Base-by-base conservation (phyloP, 2,113 vertebrate genomes). In the Oreocharis arfaki region DNA sequence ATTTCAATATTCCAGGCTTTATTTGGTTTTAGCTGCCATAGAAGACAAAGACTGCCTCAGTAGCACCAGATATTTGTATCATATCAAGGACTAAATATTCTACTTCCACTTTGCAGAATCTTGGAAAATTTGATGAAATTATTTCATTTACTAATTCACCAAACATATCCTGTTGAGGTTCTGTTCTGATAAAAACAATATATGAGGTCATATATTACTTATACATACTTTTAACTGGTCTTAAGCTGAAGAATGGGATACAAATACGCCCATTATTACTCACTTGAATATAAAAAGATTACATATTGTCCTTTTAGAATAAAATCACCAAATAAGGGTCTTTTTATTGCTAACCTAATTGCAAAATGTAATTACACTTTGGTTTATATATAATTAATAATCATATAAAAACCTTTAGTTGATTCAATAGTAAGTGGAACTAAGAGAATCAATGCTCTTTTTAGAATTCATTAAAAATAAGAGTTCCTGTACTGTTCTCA, bases 281-380 rank as follows among this genome's bases (percentile, higher is more conserved):
- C 63, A 82, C 27, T 70, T 64, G 79, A 92, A 94, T 74, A 87
- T 71, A 84, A 93, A 64, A 87, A 76, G 33, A 88, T 93, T 69
- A 69, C 16, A 10, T 88, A 84, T 73, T 93, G 64, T 78, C 46
- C 57, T 87, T 91, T 84, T 68, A 84, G 73, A 77, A 71, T 67
- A 60, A 73, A 94, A 59, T n/a, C 13, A 67, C 13, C 27, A 75
- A 93, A 93, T 90, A 90, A 85, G 92, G 50, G 59, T 55, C 61
- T 91, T 93, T 39, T 88, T 82, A 95, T 90, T 2, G 1, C 19
- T 87, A 27, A 87, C 78, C 79, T 95, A 89, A 94, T 63, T 95
- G 19, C 61, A 95, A 91, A 94, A 87, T 84, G 46, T 73, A 90
- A 93, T 93, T 93, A 67, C 53, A 46, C 52, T 68, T 93, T 94